These are phyloP conservation scores for Acleris cristana DNA, from an alignment of 2,888 invertebrate genomes.

Conservation along the genomic window DNA sequence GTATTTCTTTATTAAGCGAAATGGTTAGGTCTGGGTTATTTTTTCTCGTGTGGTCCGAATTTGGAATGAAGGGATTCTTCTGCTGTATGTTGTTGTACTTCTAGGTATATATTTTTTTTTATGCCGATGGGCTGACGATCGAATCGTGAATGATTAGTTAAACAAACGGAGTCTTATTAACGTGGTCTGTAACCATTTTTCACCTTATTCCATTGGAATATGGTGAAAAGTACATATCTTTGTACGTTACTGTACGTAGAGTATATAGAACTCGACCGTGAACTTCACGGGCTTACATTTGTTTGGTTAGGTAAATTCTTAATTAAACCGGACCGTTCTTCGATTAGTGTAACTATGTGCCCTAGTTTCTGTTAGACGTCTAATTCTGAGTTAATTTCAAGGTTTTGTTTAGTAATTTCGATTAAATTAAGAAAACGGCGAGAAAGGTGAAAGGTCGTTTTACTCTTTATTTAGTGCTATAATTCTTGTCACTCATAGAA, in stretches of 20 bases:
- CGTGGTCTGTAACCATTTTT: too few relatives aligned
- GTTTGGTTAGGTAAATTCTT: constrained; percentile 33
- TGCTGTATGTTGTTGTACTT: too few relatives aligned
- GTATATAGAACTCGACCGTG: constrained; percentile 23
- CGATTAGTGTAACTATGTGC: not conserved
- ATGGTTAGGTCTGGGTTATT: not conserved
- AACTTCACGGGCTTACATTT: constrained; percentile 26
- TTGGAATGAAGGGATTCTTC: not conserved
- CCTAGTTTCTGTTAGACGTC: constrained; percentile 1
- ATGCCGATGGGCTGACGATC: too few relatives aligned
- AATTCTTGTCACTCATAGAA: too few relatives aligned
- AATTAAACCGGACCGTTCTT: constrained; percentile 25
- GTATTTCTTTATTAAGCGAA: constrained; percentile 17
- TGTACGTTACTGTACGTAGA: not conserved
- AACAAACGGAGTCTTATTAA: too few relatives aligned
- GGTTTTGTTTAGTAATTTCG: not conserved
- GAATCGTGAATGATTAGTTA: too few relatives aligned
- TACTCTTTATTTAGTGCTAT: too few relatives aligned
- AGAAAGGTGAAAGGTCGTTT: too few relatives aligned
- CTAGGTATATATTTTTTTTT: too few relatives aligned
- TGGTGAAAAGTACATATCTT: too few relatives aligned
- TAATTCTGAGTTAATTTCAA: constrained; percentile 10
- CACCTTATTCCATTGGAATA: too few relatives aligned
- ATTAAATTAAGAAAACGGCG: too few relatives aligned
- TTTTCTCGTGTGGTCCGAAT: not conserved